Base-by-base conservation (phyloP, 2,797 vertebrate genomes). In the Hypotaenidia philippensis region DNA sequence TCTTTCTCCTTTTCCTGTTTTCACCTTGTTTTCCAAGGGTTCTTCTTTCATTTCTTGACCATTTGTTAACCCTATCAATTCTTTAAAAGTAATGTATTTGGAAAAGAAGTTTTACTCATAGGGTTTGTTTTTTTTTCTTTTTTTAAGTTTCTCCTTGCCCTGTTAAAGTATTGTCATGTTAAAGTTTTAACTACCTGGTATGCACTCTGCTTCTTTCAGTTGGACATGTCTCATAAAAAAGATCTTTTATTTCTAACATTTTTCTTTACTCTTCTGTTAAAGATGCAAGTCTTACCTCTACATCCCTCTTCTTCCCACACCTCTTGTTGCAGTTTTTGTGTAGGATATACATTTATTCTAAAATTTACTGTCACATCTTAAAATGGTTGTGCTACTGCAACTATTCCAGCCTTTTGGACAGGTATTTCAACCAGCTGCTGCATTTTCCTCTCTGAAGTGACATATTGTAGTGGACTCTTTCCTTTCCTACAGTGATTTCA, bases 51-150 rank as follows among this genome's bases (percentile, higher is more conserved):
- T 59, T 91, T 64, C 22, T 60, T 63, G 40, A 55, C 8, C 3
- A 25, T 64, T 85, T 84, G 31, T 32, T 19, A 64, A 57, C 9
- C 3, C 11, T 47, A 56, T n/a, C 2, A 63, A 6, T 40, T 36
- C 27, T 60, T 13, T 56, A 60, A 71, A 38, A 11, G 5, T 40
- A 60, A 10, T 13, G 3, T 34, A 55, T 40, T 71, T 76, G 15
- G 64, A 79, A 92, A 76, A 79, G 1, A 38, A 18, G 7, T 53
- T 69, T 69, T 68, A 40, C 40, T 68, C 2, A 1, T 36, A 64
- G 23, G 1, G 23, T 38, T 2, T 2, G 0, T 11, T 38, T 2
- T 64, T 56, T 69, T 60, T 80, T 8, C 3, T 27, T 78, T 55
- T 21, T 66, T 20, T 16, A 56, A 45, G 19, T 10, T 82, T 66